A percentile compares a stretch with the other conserved stretches of the same genome.
These are phyloP conservation scores for Conger conger DNA, from an alignment of 2,113 vertebrate genomes.

Conservation along the genomic window DNA sequence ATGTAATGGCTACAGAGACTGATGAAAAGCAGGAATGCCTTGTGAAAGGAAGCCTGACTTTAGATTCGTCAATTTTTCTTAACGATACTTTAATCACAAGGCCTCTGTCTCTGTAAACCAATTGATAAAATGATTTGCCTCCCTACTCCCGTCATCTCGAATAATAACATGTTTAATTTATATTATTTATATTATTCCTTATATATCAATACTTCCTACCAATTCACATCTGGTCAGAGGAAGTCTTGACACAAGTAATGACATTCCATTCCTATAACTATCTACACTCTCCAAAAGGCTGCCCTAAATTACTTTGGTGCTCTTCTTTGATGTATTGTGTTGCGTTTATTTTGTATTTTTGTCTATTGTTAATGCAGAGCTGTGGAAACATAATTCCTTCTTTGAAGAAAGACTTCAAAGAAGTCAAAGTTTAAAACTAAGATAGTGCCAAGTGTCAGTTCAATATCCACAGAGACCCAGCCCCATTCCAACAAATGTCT, in stretches of 20 bases:
- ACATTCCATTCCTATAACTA: not conserved
- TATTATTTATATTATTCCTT: too few relatives aligned
- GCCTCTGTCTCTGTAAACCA: not conserved
- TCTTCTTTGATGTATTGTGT: not conserved
- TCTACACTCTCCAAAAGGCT: not conserved
- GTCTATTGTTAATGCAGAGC: not conserved
- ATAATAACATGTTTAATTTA: too few relatives aligned
- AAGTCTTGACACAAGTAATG: not conserved
- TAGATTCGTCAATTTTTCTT: not conserved
- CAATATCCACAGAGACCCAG: not conserved
- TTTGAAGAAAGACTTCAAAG: not conserved
- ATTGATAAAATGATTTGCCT: not conserved
- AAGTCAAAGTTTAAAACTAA: not conserved
- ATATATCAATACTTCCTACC: too few relatives aligned
- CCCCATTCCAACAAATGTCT: not conserved
- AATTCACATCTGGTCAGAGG: too few relatives aligned
- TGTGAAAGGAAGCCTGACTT: not conserved
- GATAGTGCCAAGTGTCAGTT: not conserved
- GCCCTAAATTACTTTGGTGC: not conserved
- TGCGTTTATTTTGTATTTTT: not conserved
- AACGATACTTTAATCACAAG: not conserved
- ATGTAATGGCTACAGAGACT: not conserved
- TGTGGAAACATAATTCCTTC: not conserved
- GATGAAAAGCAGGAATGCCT: not conserved
- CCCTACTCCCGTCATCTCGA: too few relatives aligned